These are phyloP conservation scores for Canis aureus DNA, from an alignment of 2,113 vertebrate genomes.

Conservation along the genomic window DNA sequence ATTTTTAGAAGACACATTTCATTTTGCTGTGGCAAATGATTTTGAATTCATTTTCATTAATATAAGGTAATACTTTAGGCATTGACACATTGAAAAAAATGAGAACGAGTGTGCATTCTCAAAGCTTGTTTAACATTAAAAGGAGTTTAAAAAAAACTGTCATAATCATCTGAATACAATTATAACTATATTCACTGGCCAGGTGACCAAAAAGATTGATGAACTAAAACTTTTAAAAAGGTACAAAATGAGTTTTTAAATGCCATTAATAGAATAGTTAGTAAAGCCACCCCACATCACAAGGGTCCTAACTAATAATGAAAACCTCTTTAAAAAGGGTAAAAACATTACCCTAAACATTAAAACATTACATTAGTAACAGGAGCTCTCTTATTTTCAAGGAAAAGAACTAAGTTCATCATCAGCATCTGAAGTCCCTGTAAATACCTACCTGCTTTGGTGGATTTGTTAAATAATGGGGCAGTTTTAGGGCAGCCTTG, in stretches of 20 bases:
- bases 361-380: not conserved
- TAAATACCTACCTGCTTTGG: not conserved
- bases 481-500: not conserved
- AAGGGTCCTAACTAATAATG: not conserved
- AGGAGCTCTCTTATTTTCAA: not conserved
- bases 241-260: not conserved
- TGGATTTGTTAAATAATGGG: not conserved
- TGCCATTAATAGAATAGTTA: not conserved
- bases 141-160: not conserved
- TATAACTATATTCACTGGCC: not conserved
- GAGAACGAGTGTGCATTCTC: not conserved
- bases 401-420: not conserved
- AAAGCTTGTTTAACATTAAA: conserved; percentile 14
- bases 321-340: not conserved
- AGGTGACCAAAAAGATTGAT: not conserved
- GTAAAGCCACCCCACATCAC: not conserved
- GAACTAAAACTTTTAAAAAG: not conserved
- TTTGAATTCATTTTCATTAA: conserved; percentile 46
- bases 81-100: conserved; percentile 14
- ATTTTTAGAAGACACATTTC: not conserved
- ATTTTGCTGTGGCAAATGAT: not conserved
- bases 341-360: not conserved
- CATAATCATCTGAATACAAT: not conserved
- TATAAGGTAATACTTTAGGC: not conserved
- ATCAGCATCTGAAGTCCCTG: not conserved